Evolutionary conservation across 1,140 invertebrate genomes (phyloP), one percentile per base, ranked within the genome.

Genomic region (Lasioglossum albipes): DNA sequence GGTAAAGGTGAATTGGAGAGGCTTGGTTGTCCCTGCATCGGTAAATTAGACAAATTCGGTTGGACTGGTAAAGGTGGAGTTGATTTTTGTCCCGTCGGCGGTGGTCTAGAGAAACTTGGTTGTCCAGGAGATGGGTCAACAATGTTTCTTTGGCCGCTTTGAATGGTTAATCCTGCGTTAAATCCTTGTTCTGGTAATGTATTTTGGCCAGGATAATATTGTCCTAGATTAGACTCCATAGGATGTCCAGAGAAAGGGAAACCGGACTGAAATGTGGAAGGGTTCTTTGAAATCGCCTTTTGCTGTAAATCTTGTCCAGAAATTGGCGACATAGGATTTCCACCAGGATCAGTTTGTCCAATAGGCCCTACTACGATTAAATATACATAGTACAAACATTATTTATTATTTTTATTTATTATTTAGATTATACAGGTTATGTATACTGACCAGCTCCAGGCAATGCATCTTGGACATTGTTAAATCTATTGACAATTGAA

Each of bases 191-290:
- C 89, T 79, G 57, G 82, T 77, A 54, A 83, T 62, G 74, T 22
- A 68, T 76, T 57, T 82, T 90, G 89, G 72, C 89, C 90, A 57
- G 85, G 78, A 80, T 91, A 88, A 61, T 85, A 88, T 42, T 90
- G 82, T 27, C 59, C 52, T 16, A 76, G 31, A 78, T 80, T 57
- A 84, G 82, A 81, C 77, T 87, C 68, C 72, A 82, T 75, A 65
- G 88, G 64, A 79, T 85, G 79, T 75, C 84, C 84, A 77, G 87
- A 74, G 59, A 76, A 75, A 70, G 87, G 82, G 86, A 84, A 85
- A 88, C 86, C 83, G 20, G 83, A 36, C 57, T 87, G 86, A 36
- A 83, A 66, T 59, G 71, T 72, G 65, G 86, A 78, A 61, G 75
- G 76, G 54, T 79, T 83, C 77, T 89, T 87, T 71, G 85, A 84